Base-by-base conservation (phyloP, 1,140 invertebrate species). In the Ganaspis sp. region DNA sequence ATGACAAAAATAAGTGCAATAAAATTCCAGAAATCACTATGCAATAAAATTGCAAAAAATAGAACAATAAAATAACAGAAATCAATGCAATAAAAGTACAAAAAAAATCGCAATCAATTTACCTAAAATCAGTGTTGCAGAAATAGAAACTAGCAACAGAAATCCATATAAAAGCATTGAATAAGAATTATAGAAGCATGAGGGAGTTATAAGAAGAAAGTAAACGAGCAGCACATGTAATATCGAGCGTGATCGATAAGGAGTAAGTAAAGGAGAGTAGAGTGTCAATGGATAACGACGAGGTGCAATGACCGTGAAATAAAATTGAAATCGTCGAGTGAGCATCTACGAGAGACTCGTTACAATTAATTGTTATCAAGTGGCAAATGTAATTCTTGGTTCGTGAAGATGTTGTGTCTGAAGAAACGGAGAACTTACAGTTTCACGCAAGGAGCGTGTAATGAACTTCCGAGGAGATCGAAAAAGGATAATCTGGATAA, bases 381-480 rank as follows among this genome's bases (percentile, higher is more conserved):
- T 69, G 4, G 19, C 19, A 19, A 74, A 74, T n/a, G 26, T 64
- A 49, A 42, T 40, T 38, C n/a, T 19, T 11, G 11, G 19, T 9
- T 64, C 21, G 34, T 64, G 72, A 84, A 79, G 53, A 88, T 88
- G 87, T 74, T 88, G 79, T 88, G 87, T 74, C 58, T 88, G 29
- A 88, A 88, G 77, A 88, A 88, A 64, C 75, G 87, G 4, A 82
- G 86, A 17, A 87, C 86, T 42, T 88, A 88, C 78, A 88, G 86
- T 73, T 87, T 88, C 78, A 88, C 86, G 49, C 86, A 87, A 77
- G 85, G 85, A 53, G 79, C 83, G 21, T 86, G 84, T 64, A 34
- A 64, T 64, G 58, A 64, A 64, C 58, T 64, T 64, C 58, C 58
- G 58, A 64, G 58, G 23, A 12, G 58, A 64, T 64, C 58, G 58